Conservation (phyloP, 1,140 invertebrate genomes). For the Thalassaphorura encarpata region DNA sequence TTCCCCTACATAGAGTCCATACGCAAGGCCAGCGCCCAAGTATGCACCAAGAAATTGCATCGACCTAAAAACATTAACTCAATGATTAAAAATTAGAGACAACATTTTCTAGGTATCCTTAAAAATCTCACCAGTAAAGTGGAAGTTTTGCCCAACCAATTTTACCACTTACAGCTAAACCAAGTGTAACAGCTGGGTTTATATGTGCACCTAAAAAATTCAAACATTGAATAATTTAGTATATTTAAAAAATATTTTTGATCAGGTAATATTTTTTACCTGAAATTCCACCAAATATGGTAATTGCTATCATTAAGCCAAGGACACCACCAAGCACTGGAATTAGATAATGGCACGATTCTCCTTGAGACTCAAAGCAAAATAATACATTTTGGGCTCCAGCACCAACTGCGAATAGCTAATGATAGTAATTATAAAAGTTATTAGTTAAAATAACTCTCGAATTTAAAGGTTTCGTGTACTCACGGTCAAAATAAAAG, state of each 20-base stretch:
- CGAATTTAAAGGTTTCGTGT: background rate
- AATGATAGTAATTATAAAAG: background rate
- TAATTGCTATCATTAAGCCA: constrained; percentile 1
- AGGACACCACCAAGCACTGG: background rate
- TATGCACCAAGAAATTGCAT: constrained; percentile 19
- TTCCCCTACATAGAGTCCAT: background rate
- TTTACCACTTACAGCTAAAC: constrained; percentile 12
- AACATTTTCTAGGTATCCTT: background rate
- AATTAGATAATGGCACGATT: background rate
- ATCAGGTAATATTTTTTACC: background rate
- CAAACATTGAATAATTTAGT: background rate
- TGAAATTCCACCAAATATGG: constrained; percentile 1
- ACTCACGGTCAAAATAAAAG: background rate
- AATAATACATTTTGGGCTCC: background rate
- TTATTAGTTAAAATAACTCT: background rate
- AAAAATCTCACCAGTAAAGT: background rate
- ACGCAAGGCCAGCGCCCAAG: constrained; percentile 7
- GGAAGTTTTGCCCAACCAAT: constrained; percentile 13
- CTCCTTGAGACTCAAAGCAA: too few relatives aligned
- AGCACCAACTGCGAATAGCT: background rate
- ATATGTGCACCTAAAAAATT: constrained; percentile 2
- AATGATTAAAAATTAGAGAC: too few relatives aligned
- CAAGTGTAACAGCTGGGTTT: constrained; percentile 9
- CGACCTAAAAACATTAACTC: too few relatives aligned
- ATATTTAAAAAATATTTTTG: background rate